Evolutionary conservation across 2,797 vertebrate genomes (phyloP), one percentile per base, ranked within the genome.

Genomic region (Intellagama lesueurii): DNA sequence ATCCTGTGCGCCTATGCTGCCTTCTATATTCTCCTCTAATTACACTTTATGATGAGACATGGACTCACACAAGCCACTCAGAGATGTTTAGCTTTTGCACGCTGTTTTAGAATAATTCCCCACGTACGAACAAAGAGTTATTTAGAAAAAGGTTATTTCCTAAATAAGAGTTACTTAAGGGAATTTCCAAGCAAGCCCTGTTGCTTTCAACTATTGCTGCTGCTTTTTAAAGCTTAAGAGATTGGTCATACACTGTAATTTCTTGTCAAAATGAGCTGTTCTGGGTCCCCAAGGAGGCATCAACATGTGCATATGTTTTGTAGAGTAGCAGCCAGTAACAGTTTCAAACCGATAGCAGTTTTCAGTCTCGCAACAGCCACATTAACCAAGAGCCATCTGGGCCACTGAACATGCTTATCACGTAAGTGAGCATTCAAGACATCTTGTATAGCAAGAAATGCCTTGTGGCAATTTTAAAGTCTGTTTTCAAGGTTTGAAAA

Each of bases 61-160:
- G 77, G 68, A 66, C 77, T 89, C 35, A 78, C 11, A 69, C 8
- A 49, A 83, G 32, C 64, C 12, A 44, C 4, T 7, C 17, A 78
- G 68, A 76, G 47, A 94, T 56, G 92, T 75, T 92, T 6, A 83
- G 35, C 26, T 86, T 90, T 92, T 83, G 94, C 68, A 92, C 93
- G 89, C 72, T 35, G 87, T 40, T 76, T 88, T 30, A 92, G 87
- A 95, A 95, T 94, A 90, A 93, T 92, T 95, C 90, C 87, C 85
- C 94, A 94, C 90, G 94, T 85, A 86, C 95, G 94, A 96, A 90
- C 28, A 91, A 6, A 88, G 28, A 93, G 83, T 94, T 88, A 95
- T 94, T 90, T 95, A 95, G 95, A 94, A 69, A 92, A 93, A 96
- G 28, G 88, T 94, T 95, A 94, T 93, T 95, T 94, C 95, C 94